A percentile compares a stretch with the other conserved stretches of the same genome.
phyloP scores from a whole-genome alignment of 2,888 invertebrate genomes.

The Dynastes maya region DNA sequence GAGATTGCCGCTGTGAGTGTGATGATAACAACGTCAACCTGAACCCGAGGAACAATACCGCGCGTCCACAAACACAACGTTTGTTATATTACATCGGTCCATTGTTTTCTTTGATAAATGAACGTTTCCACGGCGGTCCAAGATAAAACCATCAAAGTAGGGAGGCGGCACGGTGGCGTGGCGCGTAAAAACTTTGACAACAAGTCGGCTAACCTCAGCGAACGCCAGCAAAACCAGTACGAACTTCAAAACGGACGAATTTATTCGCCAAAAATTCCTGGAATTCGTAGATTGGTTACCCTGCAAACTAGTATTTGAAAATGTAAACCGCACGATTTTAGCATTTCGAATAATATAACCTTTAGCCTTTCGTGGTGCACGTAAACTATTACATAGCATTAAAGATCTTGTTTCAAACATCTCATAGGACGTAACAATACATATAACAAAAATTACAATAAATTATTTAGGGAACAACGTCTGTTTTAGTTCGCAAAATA shows the following conservation, averaged over 20 bases:
- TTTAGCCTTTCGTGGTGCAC: too few relatives aligned
- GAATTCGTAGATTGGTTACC: conserved; percentile 29
- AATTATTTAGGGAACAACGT: too few relatives aligned
- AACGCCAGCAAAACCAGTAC: conserved; percentile 40
- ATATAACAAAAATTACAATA: too few relatives aligned
- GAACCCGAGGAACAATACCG: conserved; percentile 50
- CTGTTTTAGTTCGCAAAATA: too few relatives aligned
- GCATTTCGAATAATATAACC: too few relatives aligned
- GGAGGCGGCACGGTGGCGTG: conserved; percentile 51
- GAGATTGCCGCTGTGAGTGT: conserved; percentile 38
- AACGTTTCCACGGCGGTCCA: conserved; percentile 63
- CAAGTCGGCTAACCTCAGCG: conserved; percentile 32
- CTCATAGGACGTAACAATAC: too few relatives aligned
- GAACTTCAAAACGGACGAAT: conserved; percentile 41
- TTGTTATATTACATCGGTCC: conserved; percentile 63
- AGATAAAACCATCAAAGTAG: conserved; percentile 67
- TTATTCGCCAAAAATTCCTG: conserved; percentile 45
- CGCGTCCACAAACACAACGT: conserved; percentile 51
- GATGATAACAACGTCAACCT: conserved; percentile 51
- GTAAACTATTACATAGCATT: too few relatives aligned
- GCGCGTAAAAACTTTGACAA: conserved; percentile 58
- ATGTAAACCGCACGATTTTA: too few relatives aligned
- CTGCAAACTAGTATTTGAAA: too few relatives aligned
- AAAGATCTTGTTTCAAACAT: too few relatives aligned
- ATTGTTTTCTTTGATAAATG: conserved; percentile 69